These are phyloP conservation scores for Schizaphis graminum DNA, from an alignment of 2,888 invertebrate genomes.

Conservation along the genomic window DNA sequence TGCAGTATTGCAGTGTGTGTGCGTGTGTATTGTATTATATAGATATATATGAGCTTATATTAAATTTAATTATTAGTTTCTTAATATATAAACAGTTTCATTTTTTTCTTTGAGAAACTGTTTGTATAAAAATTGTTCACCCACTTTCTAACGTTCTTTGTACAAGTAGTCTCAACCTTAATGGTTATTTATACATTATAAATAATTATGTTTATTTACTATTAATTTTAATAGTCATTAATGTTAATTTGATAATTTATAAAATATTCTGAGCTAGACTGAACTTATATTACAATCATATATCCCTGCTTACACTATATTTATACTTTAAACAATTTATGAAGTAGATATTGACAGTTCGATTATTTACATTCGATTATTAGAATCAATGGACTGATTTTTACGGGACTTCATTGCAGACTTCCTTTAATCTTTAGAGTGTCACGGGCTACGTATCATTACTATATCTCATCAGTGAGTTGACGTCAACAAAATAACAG, in stretches of 20 bases:
- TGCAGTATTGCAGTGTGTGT: neutral
- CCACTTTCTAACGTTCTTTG: neutral
- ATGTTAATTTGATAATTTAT: too few relatives aligned
- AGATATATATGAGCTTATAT: neutral
- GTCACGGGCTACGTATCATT: neutral
- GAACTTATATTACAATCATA: neutral
- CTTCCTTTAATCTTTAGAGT: neutral
- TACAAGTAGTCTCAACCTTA: neutral
- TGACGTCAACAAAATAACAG: neutral
- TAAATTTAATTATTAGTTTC: neutral
- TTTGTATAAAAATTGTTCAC: neutral
- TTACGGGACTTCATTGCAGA: neutral
- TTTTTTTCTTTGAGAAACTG: neutral
- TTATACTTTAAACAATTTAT: neutral
- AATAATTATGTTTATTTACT: too few relatives aligned
- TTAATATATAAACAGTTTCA: neutral
- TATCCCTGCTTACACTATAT: neutral
- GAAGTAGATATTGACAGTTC: too few relatives aligned
- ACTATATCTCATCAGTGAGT: neutral
- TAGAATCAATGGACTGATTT: neutral
- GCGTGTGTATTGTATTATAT: neutral
- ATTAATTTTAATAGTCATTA: too few relatives aligned
- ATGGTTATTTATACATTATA: neutral
- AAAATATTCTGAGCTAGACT: neutral
- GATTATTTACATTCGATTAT: conserved; percentile 4